phyloP scores from a whole-genome alignment of 2,113 vertebrate species.

The Nothoprocta perdicaria region DNA sequence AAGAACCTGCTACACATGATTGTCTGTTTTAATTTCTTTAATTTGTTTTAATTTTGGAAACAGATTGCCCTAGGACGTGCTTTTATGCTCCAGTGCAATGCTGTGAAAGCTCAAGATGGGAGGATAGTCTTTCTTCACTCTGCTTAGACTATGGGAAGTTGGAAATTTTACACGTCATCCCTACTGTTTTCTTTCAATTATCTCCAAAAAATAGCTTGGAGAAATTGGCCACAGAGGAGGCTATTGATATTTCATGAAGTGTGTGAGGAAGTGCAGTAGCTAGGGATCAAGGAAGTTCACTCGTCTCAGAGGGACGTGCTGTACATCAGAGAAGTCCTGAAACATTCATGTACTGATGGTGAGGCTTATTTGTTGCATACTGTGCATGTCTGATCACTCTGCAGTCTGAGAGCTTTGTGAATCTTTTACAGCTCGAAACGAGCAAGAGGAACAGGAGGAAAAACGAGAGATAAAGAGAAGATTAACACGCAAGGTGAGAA shows the following conservation, averaged over 20 bases:
- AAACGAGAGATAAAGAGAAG: conserved; percentile 96
- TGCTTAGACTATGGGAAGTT: not conserved
- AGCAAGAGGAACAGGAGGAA: conserved; percentile 97
- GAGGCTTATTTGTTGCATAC: conserved; percentile 16
- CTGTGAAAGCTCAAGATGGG: not conserved
- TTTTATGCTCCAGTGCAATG: not conserved
- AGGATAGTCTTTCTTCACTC: not conserved
- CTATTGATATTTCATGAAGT: not conserved
- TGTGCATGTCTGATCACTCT: conserved; percentile 17
- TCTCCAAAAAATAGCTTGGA: not conserved
- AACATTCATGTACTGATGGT: conserved; percentile 8
- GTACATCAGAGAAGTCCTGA: conserved; percentile 24
- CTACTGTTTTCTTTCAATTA: not conserved
- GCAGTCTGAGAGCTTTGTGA: conserved; percentile 30
- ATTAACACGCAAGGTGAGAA: conserved; percentile 93
- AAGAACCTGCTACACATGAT: not conserved
- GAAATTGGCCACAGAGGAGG: not conserved
- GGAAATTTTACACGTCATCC: not conserved
- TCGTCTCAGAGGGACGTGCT: not conserved
- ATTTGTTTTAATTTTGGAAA: not conserved
- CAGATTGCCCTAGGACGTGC: not conserved
- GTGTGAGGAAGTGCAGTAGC: not conserved
- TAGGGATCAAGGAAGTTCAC: not conserved
- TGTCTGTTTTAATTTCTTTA: not conserved
- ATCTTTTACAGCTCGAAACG: conserved; percentile 91